These are phyloP conservation scores for Cynodonichthys magdalenae DNA, from an alignment of 2,797 vertebrate genomes.

Conservation along the genomic window DNA sequence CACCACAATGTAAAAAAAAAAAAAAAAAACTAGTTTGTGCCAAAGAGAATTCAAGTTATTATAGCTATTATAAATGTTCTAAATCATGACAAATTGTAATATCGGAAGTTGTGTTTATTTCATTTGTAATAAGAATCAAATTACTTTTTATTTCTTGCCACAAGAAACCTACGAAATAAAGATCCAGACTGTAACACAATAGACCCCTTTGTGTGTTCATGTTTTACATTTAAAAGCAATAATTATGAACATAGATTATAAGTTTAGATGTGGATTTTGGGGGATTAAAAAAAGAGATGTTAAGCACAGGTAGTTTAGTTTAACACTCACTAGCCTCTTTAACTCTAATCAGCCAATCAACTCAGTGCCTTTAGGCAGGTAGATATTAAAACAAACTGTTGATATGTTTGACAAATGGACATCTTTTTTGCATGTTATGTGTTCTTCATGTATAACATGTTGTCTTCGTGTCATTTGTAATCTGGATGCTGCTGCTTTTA, in stretches of 20 bases:
- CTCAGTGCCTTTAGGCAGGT: neutral
- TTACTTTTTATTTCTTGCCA: neutral
- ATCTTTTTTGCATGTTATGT: neutral
- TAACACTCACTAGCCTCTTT: too few species aligned
- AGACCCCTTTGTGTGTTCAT: neutral
- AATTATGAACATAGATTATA: neutral
- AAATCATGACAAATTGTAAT: too few species aligned
- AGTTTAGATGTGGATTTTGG: neutral
- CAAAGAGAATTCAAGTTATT: too few species aligned
- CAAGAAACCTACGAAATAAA: neutral
- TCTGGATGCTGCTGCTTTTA: slow-evolving; percentile 62
- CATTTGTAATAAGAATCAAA: neutral
- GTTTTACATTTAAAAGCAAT: neutral
- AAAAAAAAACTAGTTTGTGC: too few species aligned
- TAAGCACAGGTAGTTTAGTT: too few species aligned
- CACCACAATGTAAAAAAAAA: neutral
- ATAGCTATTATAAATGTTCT: too few species aligned
- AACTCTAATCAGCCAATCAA: too few species aligned
- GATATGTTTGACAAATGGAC: neutral
- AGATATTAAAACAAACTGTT: neutral
- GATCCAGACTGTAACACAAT: neutral
- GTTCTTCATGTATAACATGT: neutral
- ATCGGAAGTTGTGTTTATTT: too few species aligned
- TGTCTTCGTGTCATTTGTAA: slow-evolving; percentile 7
- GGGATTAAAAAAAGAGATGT: too few species aligned